phyloP scores from a whole-genome alignment of 1,140 invertebrate species.

The Theocolax elegans region DNA sequence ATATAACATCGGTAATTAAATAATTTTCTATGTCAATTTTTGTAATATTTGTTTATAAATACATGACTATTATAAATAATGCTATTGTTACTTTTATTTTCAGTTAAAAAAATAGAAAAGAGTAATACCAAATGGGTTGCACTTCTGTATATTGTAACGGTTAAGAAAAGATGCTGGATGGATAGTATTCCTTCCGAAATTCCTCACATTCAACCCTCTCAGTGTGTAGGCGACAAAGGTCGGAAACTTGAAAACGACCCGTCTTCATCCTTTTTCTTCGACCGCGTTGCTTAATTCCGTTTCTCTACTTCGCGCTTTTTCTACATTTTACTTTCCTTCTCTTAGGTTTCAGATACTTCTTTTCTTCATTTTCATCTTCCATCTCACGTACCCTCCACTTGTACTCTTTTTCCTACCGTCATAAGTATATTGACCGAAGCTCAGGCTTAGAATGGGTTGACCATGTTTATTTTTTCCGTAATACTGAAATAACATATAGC shows the following conservation, averaged over 20 bases:
- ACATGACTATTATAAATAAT: no score
- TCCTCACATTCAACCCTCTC: slow-evolving; percentile 9
- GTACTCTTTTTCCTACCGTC: neutral
- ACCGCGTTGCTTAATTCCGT: neutral
- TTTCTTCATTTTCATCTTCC: slow-evolving; percentile 8
- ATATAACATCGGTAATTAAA: no score
- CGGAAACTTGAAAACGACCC: slow-evolving; percentile 19
- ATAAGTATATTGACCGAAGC: slow-evolving; percentile 8
- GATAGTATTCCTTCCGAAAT: neutral
- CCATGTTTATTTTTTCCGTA: slow-evolving; percentile 5
- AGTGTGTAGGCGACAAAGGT: neutral
- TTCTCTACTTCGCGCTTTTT: slow-evolving; percentile 8
- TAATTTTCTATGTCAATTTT: no score
- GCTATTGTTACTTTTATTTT: no score
- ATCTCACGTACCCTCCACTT: slow-evolving; percentile 11
- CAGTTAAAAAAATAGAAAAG: no score
- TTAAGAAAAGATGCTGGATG: neutral
- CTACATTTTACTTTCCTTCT: neutral
- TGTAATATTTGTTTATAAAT: no score
- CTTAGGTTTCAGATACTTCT: neutral
- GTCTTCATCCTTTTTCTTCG: neutral
- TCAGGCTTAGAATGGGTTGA: neutral
- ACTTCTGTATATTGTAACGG: neutral
- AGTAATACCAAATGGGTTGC: neutral
- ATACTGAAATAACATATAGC: neutral